Conservation (phyloP, 2,888 invertebrate genomes). For the Suillia variegata region DNA sequence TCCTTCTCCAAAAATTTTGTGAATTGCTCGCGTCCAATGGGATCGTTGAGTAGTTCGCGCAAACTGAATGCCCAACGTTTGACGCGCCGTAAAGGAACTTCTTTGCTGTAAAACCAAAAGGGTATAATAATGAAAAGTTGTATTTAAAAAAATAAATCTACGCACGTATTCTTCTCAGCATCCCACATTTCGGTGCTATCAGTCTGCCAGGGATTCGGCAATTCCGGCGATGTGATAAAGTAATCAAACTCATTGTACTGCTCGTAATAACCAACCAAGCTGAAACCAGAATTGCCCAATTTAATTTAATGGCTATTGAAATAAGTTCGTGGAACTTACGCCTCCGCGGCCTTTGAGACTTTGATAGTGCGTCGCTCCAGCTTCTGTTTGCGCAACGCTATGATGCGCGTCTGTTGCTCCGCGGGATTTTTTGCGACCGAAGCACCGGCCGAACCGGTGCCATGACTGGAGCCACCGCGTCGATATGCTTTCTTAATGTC, state of each 20-base stretch:
- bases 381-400: slow-evolving; percentile 75
- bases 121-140: background rate
- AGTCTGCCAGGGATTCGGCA: slow-evolving; percentile 95
- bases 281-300: slow-evolving; percentile 51
- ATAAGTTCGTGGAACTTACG: slow-evolving; percentile 68
- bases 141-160: background rate
- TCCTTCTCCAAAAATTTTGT: slow-evolving; percentile 95
- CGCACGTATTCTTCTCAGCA: slow-evolving; percentile 86
- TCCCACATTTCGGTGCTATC: slow-evolving; percentile 98
- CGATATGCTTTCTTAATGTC: slow-evolving; percentile 96
- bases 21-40: slow-evolving; percentile 95
- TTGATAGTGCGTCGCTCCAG: slow-evolving; percentile 87
- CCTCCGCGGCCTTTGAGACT: slow-evolving; percentile 92
- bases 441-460: slow-evolving; percentile 60
- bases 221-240: slow-evolving; percentile 89
- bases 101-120: slow-evolving; percentile 69
- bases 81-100: slow-evolving; percentile 89
- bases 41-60: slow-evolving; percentile 91
- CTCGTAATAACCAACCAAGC: slow-evolving; percentile 89
- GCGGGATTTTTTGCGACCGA: slow-evolving; percentile 60
- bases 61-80: slow-evolving; percentile 97
- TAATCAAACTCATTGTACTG: slow-evolving; percentile 97
- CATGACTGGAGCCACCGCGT: slow-evolving; percentile 61
- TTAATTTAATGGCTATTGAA: background rate
- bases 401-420: slow-evolving; percentile 67